Conservation (phyloP, 2,888 invertebrate genomes). For the Rhingia rostrata region DNA sequence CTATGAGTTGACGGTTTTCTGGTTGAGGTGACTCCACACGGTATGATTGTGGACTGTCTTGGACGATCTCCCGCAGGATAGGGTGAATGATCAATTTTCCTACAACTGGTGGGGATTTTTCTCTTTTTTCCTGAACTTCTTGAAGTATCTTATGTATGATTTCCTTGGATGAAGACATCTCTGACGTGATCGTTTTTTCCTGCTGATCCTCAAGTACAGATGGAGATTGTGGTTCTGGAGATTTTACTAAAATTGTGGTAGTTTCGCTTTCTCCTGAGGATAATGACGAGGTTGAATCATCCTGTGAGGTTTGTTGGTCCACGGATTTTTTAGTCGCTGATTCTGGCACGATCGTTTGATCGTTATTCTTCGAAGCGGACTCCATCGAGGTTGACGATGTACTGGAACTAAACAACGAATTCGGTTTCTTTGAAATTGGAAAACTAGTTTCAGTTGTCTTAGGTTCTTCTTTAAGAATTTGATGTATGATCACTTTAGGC, state of each 20-base stretch:
- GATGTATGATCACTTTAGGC: conserved; percentile 8
- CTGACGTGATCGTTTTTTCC: not conserved
- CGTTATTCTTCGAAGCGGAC: not conserved
- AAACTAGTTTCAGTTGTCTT: conserved; percentile 76
- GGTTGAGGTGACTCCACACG: conserved; percentile 77
- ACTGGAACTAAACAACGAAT: no score
- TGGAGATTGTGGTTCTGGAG: conserved; percentile 24
- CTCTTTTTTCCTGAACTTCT: not conserved
- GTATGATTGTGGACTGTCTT: conserved; percentile 66
- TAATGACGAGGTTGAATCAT: conserved; percentile 43
- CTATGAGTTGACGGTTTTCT: conserved; percentile 17
- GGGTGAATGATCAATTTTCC: conserved; percentile 39
- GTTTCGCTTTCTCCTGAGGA: conserved; percentile 50
- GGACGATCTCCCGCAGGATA: conserved; percentile 40
- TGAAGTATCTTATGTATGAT: not conserved
- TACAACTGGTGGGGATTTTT: conserved; percentile 18
- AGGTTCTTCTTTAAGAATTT: not conserved
- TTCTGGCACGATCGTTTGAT: not conserved
- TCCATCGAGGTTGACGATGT: not conserved
- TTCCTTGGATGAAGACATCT: conserved; percentile 6
- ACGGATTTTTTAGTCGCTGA: conserved; percentile 71
- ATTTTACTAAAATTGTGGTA: conserved; percentile 37
- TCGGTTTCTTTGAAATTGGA: no score
- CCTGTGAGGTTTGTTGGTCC: conserved; percentile 16
- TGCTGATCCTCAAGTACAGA: conserved; percentile 7